Evolutionary conservation across 2,888 invertebrate genomes (phyloP), one percentile per base, ranked within the genome.

Genomic region (Drosophila rellima): DNA sequence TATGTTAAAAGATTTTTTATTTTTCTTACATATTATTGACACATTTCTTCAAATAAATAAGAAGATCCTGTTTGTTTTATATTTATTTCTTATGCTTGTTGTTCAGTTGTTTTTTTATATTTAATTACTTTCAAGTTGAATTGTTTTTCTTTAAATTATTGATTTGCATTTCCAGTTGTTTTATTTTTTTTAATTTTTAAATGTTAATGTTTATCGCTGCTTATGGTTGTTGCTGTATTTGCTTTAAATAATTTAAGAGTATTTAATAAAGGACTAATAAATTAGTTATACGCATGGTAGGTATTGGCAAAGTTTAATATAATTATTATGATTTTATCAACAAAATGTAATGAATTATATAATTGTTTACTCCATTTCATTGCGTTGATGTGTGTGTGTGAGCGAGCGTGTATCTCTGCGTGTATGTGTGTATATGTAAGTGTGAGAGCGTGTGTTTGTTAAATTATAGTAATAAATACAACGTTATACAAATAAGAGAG

Each of bases 231-330:
- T 55, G 61, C 31, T 64, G 51, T 70, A 57, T 59, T 65, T 63
- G 70, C 59, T 55, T 83, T 80, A 78, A 89, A 88, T 88, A 90
- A 90, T 88, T 89, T 87, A 89, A 87, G 90, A 90, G 90, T 89
- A 89, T 90, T 89, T 59, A 85, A 80, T 80, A 87, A 63, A 62
- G 81, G 71, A 76, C 87, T 86, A 88, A 88, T 79, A 86, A 86
- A 85, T 88, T 90, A 89, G 85, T 85, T 78, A 90, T 87, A 88
- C 81, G 89, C 85, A 71, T 82, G 79, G 69, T 77, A 78, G 82
- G 80, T 75, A 65, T 84, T 80, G 88, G 80, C 80, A 78, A 80
- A 78, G 60, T 82, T 72, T 61, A 70, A 79, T 79, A 68, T 84
- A 84, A 84, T 84, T 47, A 47, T 62, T 62, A 66, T 74, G 67